phyloP scores from a whole-genome alignment of 2,113 vertebrate genomes.

The Hyperopisus bebe region DNA sequence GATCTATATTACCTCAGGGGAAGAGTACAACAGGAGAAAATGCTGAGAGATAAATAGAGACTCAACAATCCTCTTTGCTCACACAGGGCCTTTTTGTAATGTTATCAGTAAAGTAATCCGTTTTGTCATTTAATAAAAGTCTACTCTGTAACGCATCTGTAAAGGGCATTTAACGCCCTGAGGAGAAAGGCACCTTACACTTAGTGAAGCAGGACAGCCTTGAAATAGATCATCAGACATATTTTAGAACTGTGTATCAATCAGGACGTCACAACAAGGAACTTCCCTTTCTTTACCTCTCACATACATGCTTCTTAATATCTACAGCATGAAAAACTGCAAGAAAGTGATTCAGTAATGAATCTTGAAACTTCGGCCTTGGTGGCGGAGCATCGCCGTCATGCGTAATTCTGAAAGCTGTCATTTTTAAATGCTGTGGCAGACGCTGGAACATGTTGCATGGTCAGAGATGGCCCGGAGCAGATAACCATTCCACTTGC shows the following conservation, averaged over 20 bases:
- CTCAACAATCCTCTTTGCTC: not conserved
- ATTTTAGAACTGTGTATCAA: not conserved
- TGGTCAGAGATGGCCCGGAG: constrained; percentile 15
- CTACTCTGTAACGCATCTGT: not conserved
- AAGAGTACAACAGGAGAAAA: not conserved
- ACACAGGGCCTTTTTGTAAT: not conserved
- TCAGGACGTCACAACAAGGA: not conserved
- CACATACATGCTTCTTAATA: not conserved
- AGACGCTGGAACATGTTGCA: constrained; percentile 33
- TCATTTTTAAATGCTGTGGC: constrained; percentile 43
- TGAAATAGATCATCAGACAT: not conserved
- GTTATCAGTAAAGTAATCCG: not conserved
- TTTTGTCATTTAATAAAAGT: not conserved
- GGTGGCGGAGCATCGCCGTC: not conserved
- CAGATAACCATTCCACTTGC: constrained; percentile 20
- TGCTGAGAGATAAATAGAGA: not conserved
- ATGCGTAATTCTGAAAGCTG: constrained; percentile 13
- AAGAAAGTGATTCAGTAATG: not conserved
- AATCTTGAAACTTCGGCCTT: not conserved
- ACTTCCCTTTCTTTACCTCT: not conserved
- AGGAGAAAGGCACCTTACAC: not conserved
- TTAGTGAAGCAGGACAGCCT: not conserved
- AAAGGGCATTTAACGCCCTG: not conserved
- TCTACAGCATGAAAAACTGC: not conserved
- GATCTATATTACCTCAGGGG: not conserved